Base-by-base conservation (phyloP, 2,888 invertebrate genomes). In the Arctia plantaginis region DNA sequence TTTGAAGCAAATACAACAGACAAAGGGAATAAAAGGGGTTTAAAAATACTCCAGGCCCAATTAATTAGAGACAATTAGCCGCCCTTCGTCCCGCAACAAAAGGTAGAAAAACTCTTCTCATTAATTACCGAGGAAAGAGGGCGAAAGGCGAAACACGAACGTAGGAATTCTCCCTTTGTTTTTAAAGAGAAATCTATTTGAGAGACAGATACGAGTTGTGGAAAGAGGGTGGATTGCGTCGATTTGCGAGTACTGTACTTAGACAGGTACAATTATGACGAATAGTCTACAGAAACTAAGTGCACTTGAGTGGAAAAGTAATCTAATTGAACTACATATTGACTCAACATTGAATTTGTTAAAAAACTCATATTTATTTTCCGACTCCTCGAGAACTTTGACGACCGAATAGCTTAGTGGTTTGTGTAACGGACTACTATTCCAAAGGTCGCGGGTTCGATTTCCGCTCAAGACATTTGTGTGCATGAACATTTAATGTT, bases 41-140 rank as follows among this genome's bases (percentile, higher is more conserved):
- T 91, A 93, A 93, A 94, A 94, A 93, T 92, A 93, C 93, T 90
- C 91, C 91, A 85, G 88, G 90, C 89, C 91, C 93, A 94, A 95
- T 95, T 94, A 95, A 94, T 94, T 94, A 94, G 92, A 91, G 92
- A 94, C 94, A 94, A 95, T 95, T 95, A 95, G 93, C 94, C 89
- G 89, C 92, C 94, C 94, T 93, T 93, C 91, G 92, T 86, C 87
- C 85, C 85, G 89, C 89, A 93, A 94, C 94, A 94, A 94, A 94
- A 94, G 95, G 94, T 94, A 91, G 93, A 94, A 94, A 94, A 95
- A 94, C 92, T 94, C 93, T 87, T 85, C 91, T 92, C 93, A 94
- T 94, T 94, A 94, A 95, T 94, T 94, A 94, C 89, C 88, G 80
- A 85, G 84, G 82, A 85, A 86, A 87, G 87, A 90, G 88, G 81